Evolutionary conservation across 1,140 invertebrate species (phyloP).

Genomic region (Ceratosolen fusciceps): DNA sequence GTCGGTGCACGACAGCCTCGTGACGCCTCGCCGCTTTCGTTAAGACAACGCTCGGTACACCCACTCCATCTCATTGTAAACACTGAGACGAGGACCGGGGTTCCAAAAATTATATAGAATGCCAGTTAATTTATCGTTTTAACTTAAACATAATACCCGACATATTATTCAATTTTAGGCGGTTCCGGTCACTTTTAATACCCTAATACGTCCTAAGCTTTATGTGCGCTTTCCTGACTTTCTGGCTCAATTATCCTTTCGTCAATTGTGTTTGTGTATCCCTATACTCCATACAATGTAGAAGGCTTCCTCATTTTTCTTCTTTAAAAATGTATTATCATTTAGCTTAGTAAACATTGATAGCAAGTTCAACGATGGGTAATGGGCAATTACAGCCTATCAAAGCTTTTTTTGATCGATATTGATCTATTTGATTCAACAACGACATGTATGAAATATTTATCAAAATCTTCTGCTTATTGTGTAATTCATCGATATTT

Average conservation of each 20-base stretch:
- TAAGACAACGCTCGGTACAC: constrained; percentile 44
- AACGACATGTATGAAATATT: too few relatives aligned
- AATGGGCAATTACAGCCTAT: too few relatives aligned
- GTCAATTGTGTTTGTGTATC: not conserved
- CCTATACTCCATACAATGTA: not conserved
- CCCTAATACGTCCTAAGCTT: not conserved
- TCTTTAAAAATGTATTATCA: too few relatives aligned
- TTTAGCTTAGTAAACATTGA: too few relatives aligned
- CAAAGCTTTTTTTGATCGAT: too few relatives aligned
- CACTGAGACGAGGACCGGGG: constrained; percentile 42
- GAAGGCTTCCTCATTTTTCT: too few relatives aligned
- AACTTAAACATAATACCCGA: constrained; percentile 56
- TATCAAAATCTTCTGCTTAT: too few relatives aligned
- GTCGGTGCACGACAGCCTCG: not conserved
- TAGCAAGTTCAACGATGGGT: too few relatives aligned
- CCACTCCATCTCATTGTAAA: constrained; percentile 49
- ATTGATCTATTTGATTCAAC: too few relatives aligned
- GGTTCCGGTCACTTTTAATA: constrained; percentile 13
- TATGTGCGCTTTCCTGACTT: not conserved
- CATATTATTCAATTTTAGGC: constrained; percentile 20
- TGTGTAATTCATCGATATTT: too few relatives aligned
- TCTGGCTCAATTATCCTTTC: constrained; percentile 30
- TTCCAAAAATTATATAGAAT: constrained; percentile 56
- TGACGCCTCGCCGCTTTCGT: not conserved
- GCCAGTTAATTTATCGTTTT: constrained; percentile 55